Evolutionary conservation across 1,140 invertebrate species (phyloP).

Genomic region (Mylabris phalerata): DNA sequence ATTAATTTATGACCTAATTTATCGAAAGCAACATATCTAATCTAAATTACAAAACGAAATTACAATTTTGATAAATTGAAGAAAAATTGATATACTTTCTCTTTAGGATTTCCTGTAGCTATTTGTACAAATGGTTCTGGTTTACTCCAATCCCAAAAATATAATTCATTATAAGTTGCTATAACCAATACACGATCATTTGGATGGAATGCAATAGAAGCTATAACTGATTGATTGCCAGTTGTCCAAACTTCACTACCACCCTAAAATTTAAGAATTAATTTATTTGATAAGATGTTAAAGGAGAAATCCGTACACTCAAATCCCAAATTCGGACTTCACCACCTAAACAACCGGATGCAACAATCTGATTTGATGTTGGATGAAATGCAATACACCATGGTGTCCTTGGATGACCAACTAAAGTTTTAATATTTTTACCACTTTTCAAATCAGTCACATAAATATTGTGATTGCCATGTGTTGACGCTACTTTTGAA

Average conservation of each 20-base stretch:
- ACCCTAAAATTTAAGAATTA: slow-evolving; percentile 48
- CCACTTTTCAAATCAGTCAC: slow-evolving; percentile 75
- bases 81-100: slow-evolving; percentile 55
- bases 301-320: slow-evolving; percentile 49
- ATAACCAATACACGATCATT: slow-evolving; percentile 74
- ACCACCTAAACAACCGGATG: slow-evolving; percentile 82
- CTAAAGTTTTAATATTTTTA: slow-evolving; percentile 69
- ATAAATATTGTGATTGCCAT: slow-evolving; percentile 89
- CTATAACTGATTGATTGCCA: slow-evolving; percentile 65
- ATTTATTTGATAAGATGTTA: no score
- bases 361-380: slow-evolving; percentile 72
- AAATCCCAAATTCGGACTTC: slow-evolving; percentile 90
- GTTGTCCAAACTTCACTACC: slow-evolving; percentile 79
- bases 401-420: slow-evolving; percentile 82
- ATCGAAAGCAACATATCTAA: slow-evolving; percentile 78
- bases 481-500: slow-evolving; percentile 78
- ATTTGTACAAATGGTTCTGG: slow-evolving; percentile 68
- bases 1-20: slow-evolving; percentile 73
- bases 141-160: slow-evolving; percentile 87
- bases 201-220: slow-evolving; percentile 83
- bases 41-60: slow-evolving; percentile 27
- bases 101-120: slow-evolving; percentile 60
- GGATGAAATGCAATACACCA: slow-evolving; percentile 91
- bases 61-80: not conserved
- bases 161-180: slow-evolving; percentile 75